Conservation (phyloP, 92 coral and sea anemone genomes). For the Isaurus tuberculatus region DNA sequence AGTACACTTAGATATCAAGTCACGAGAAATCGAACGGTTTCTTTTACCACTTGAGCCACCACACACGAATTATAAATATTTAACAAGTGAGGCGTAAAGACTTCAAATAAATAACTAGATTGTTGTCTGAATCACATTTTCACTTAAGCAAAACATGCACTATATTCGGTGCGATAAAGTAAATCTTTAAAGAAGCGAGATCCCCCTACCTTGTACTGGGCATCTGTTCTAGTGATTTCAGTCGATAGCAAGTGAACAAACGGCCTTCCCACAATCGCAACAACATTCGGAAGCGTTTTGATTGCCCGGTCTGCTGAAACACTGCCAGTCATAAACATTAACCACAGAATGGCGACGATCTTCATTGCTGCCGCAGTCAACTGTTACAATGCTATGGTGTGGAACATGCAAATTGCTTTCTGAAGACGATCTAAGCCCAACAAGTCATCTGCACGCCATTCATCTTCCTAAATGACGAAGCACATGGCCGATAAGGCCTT, state of each 20-base stretch:
- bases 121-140: background rate
- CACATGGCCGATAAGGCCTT: slow-evolving; percentile 35
- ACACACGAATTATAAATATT: background rate
- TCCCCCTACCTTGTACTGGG: slow-evolving; percentile 61
- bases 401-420: slow-evolving; percentile 25
- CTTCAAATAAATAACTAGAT: background rate
- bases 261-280: slow-evolving; percentile 86
- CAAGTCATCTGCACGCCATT: slow-evolving; percentile 35
- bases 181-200: background rate
- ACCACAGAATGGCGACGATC: slow-evolving; percentile 1
- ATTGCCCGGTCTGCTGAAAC: background rate
- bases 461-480: slow-evolving; percentile 31
- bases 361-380: slow-evolving; percentile 29
- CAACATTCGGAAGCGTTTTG: slow-evolving; percentile 69
- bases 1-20: background rate
- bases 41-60: background rate
- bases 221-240: slow-evolving; percentile 33
- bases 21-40: slow-evolving; percentile 10
- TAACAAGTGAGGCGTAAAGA: background rate
- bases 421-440: slow-evolving; percentile 2
- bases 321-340: background rate
- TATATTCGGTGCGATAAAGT: background rate
- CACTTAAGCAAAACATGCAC: background rate
- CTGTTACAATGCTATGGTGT: slow-evolving; percentile 19
- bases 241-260: slow-evolving; percentile 70